Evolutionary conservation across 1,140 invertebrate genomes (phyloP).

Genomic region (Hylaeus anthracinus): DNA sequence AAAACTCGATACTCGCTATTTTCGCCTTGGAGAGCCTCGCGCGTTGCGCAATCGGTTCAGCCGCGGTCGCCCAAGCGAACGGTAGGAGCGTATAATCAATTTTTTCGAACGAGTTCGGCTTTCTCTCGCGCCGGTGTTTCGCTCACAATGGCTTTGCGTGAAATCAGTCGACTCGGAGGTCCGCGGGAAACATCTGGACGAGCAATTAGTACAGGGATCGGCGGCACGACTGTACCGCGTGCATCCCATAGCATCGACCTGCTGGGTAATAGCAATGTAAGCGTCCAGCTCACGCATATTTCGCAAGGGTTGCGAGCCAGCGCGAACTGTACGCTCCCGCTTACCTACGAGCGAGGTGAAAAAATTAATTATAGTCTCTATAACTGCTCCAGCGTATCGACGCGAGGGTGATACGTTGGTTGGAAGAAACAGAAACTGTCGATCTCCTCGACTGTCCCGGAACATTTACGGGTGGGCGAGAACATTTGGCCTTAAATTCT

Average conservation of each 20-base stretch:
- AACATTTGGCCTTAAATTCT: too few relatives aligned
- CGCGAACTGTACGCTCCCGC: not conserved
- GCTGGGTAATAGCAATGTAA: slow-evolving; percentile 46
- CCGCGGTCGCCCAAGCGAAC: too few relatives aligned
- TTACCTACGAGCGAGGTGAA: slow-evolving; percentile 9
- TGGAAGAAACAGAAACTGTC: not conserved
- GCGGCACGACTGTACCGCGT: not conserved
- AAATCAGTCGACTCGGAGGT: slow-evolving; percentile 14
- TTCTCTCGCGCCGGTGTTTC: not conserved
- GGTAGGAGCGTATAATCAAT: slow-evolving; percentile 19
- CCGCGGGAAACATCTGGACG: slow-evolving; percentile 37
- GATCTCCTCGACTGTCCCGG: too few relatives aligned
- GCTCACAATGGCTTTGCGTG: slow-evolving; percentile 11
- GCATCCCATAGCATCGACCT: slow-evolving; percentile 8
- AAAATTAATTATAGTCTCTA: not conserved
- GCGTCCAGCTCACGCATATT: slow-evolving; percentile 44
- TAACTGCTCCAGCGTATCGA: slow-evolving; percentile 24
- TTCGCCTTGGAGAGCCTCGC: not conserved
- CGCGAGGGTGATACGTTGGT: not conserved
- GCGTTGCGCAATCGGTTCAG: not conserved
- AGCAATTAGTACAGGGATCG: slow-evolving; percentile 21
- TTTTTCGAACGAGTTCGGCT: not conserved
- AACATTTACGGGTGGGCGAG: too few relatives aligned
- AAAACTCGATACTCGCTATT: not conserved
- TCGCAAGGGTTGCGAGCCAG: slow-evolving; percentile 18